Conservation (phyloP, 2,797 vertebrate species). For the Sarcoramphus papa region DNA sequence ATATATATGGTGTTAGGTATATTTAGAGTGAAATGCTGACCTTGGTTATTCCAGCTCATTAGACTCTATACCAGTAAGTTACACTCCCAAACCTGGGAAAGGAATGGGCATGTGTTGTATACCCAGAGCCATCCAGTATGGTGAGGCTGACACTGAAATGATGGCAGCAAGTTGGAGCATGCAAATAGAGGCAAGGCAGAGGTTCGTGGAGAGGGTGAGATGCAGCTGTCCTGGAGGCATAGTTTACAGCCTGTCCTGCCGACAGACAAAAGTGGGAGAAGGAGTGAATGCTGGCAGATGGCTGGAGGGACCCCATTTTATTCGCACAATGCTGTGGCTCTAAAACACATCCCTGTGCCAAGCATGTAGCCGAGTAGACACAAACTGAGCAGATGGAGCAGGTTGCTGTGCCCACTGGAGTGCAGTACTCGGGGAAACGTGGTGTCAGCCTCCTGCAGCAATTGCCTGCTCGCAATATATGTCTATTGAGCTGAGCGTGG, state of each 20-base stretch:
- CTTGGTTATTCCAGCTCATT: background rate
- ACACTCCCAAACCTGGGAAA: background rate
- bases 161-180: background rate
- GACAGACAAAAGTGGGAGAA: background rate
- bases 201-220: background rate
- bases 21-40: background rate
- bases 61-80: background rate
- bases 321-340: background rate
- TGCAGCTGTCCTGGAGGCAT: background rate
- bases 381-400: background rate
- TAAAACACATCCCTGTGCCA: background rate
- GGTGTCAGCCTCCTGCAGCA: background rate
- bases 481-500: background rate
- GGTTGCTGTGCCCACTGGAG: background rate
- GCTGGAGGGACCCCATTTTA: background rate
- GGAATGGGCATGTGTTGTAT: background rate
- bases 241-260: background rate
- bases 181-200: background rate
- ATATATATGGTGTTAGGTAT: background rate
- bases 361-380: background rate
- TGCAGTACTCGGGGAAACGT: background rate
- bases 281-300: background rate
- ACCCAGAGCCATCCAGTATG: background rate
- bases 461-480: background rate
- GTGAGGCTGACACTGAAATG: background rate